phyloP scores from a whole-genome alignment of 1,140 invertebrate genomes.

The Thrips palmi region DNA sequence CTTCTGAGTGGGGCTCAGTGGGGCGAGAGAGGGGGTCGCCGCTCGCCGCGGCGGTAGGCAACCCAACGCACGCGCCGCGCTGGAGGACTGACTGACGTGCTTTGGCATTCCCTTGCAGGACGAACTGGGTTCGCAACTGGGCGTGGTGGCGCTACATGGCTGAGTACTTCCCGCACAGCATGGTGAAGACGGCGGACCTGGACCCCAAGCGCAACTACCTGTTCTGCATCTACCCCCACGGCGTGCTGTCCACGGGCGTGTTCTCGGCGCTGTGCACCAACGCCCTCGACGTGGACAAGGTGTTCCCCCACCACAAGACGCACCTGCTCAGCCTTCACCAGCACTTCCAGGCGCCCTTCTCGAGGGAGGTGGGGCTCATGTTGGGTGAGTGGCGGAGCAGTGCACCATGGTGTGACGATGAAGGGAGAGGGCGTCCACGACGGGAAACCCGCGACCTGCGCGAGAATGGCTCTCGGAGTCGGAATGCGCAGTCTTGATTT shows the following conservation, averaged over 20 bases:
- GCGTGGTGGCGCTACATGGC: conserved; percentile 50
- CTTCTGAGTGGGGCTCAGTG: too few species aligned
- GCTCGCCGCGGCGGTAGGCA: too few species aligned
- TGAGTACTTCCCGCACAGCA: conserved; percentile 66
- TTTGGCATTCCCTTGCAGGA: too few species aligned
- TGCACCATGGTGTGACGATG: too few species aligned
- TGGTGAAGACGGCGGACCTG: conserved; percentile 66
- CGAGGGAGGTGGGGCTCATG: conserved; percentile 45
- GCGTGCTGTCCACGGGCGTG: conserved; percentile 55
- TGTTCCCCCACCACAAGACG: conserved; percentile 61
- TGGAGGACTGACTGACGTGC: too few species aligned
- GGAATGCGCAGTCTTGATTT: too few species aligned
- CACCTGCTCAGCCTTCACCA: conserved; percentile 54
- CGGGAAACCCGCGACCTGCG: too few species aligned
- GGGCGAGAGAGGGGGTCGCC: too few species aligned
- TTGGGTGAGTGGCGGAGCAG: conserved; percentile 37
- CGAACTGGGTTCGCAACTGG: conserved; percentile 42
- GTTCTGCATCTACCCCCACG: conserved; percentile 78
- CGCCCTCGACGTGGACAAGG: conserved; percentile 40
- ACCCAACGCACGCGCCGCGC: too few species aligned
- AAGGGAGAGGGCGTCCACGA: too few species aligned
- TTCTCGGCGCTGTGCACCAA: conserved; percentile 67
- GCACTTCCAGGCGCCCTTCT: conserved; percentile 68
- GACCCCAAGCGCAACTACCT: conserved; percentile 68
- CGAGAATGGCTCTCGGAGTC: too few species aligned